Evolutionary conservation across 2,797 vertebrate genomes (phyloP), one percentile per base, ranked within the genome.

Genomic region (Xiphorhynchus erythropygius): DNA sequence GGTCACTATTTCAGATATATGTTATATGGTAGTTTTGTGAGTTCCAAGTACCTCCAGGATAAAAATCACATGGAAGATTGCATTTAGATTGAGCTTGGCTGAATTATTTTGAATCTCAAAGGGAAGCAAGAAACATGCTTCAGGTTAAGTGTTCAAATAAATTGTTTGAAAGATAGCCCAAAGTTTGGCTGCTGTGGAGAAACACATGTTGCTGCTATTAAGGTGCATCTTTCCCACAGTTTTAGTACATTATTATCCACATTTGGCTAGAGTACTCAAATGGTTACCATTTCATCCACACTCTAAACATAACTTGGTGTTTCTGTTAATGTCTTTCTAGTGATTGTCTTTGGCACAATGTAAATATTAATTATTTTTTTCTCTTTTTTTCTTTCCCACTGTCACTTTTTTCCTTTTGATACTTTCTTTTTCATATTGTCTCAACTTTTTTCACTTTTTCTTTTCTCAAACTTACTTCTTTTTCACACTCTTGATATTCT

Each of bases 341-440:
- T 80, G 59, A 84, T 90, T 97, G 44, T 85, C 76, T 91, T 90
- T 95, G 39, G 8, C 41, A 92, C 41, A 96, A 46, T 95, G 39
- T 87, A 96, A 96, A 96, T 80, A 69, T 90, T 89, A 90, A 90
- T 91, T 91, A 95, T 44, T 96, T 96, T 95, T 97, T 80, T 89
- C 35, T 93, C 55, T 83, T 87, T 89, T 93, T 97, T 95, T 88
- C 79, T 96, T 97, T 97, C 84, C 64, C 86, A 63, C 84, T 97
- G 24, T 96, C 93, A 84, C 70, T 78, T 94, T 93, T 87, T 74
- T 27, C 56, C 28, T 87, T 97, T 93, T 84, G 25, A 37, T 96
- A 70, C 64, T 80, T 91, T 68, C 13, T 86, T 93, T 92, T 67
- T 71, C 79, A 75, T 90, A 8, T 37, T 84, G 53, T 77, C 55